phyloP scores from a whole-genome alignment of 2,113 vertebrate species.

The Hemicordylus capensis region DNA sequence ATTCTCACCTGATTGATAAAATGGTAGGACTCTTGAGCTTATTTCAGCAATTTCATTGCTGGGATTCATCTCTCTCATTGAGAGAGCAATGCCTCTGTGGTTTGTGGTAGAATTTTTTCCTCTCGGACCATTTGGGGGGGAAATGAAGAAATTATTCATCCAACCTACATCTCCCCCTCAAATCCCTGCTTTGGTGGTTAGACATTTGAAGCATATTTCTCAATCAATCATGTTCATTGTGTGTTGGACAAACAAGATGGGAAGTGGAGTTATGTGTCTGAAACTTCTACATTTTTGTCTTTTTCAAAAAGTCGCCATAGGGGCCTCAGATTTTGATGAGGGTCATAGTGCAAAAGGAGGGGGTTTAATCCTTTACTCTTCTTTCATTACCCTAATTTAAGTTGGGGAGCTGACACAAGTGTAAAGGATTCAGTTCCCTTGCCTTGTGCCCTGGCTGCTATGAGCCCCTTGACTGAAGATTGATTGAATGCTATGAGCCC shows the following conservation, averaged over 20 bases:
- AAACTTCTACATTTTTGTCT: too few relatives aligned
- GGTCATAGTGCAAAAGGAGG: too few relatives aligned
- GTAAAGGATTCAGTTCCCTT: too few relatives aligned
- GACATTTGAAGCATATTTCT: background rate
- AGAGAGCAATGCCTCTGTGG: slow-evolving; percentile 11
- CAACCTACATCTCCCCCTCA: background rate
- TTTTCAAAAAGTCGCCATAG: too few relatives aligned
- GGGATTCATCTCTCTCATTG: slow-evolving; percentile 28
- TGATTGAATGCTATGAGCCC: too few relatives aligned
- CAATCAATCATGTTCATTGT: background rate
- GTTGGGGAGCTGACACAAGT: too few relatives aligned
- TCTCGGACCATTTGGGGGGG: background rate
- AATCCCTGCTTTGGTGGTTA: background rate
- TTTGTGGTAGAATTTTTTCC: background rate
- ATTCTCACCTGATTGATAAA: slow-evolving; percentile 44
- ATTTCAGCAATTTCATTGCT: slow-evolving; percentile 40
- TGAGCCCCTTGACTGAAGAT: too few relatives aligned
- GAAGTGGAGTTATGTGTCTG: too few relatives aligned
- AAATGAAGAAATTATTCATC: background rate
- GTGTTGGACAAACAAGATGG: background rate
- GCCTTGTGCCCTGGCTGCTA: too few relatives aligned
- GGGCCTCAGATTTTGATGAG: too few relatives aligned
- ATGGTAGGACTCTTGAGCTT: slow-evolving; percentile 16
- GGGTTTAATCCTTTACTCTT: too few relatives aligned
- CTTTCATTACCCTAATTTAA: too few relatives aligned